Evolutionary conservation across 2,797 vertebrate species (phyloP), one percentile per base, ranked within the genome.

Genomic region (Platyrinchus mystaceus): DNA sequence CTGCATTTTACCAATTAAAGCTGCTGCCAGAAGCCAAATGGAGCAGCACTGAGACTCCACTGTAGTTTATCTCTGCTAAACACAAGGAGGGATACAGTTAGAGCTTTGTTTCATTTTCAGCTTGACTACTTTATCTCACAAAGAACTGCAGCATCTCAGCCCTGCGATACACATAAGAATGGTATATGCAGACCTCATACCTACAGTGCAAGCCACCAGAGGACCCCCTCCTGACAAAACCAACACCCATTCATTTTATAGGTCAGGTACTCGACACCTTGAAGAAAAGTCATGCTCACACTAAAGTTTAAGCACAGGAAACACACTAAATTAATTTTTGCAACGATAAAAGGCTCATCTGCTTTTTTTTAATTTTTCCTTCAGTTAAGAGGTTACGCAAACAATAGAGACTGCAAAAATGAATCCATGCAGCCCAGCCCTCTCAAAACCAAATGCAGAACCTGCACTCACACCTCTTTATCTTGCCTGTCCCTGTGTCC

Each of bases 1-100:
- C 98, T 99, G 98, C 98, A 99, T 99, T 99, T 99, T 99, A 99
- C 99, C 99, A 99, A 99, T 99, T 99, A 99, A 99, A 98, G 98
- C 98, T 96, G 96, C 98, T 96, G 98, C 99, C 98, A 98, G 98
- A 98, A 99, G 98, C 98, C 98, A 98, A 98, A 98, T 82, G 96
- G 97, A 97, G 98, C 97, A 96, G 98, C 97, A 95, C 97, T 97
- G 97, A 98, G 98, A 98, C 98, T 98, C 96, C 82, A 97, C 97
- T 97, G 93, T 96, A 98, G 97, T 99, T 99, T 99, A 99, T 99
- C 99, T 99, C 97, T 91, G 90, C 97, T 96, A 96, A 99, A 98
- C 99, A 99, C 98, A 95, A 98, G 98, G 98, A 98, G 98, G 97
- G 96, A 94, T 95, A 95, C 97, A 97, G 98, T 94, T 95, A 95